These are phyloP conservation scores for Hyalella azteca DNA, from an alignment of 2,888 invertebrate species.

Conservation along the genomic window DNA sequence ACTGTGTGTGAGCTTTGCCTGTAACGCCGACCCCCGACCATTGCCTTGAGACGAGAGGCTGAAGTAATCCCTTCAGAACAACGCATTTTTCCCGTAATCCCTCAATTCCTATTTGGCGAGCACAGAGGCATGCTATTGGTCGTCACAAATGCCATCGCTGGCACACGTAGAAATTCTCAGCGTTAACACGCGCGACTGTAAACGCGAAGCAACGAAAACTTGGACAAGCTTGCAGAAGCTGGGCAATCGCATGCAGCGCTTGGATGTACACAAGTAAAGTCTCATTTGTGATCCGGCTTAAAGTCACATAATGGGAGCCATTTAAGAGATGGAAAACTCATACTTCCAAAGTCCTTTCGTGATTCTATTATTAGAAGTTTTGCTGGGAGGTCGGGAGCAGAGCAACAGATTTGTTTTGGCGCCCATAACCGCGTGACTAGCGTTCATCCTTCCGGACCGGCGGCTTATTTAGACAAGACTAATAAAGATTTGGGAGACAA, in stretches of 20 bases:
- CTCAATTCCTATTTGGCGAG: conserved; percentile 43
- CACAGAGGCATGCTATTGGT: conserved; percentile 35
- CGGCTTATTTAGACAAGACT: conserved; percentile 26
- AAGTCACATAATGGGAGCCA: conserved; percentile 24
- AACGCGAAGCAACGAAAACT: neutral
- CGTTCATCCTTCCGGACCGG: conserved; percentile 19
- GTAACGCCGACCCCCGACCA: neutral
- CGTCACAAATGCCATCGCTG: conserved; percentile 37
- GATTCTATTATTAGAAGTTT: conserved; percentile 36
- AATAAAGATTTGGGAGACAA: conserved; percentile 36
- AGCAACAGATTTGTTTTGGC: conserved; percentile 16
- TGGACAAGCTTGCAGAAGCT: neutral
- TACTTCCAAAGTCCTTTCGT: neutral
- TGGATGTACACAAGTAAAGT: neutral
- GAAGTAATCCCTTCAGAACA: conserved; percentile 29
- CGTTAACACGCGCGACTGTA: conserved; percentile 23
- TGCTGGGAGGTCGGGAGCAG: neutral
- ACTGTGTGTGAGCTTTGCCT: neutral
- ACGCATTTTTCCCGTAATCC: conserved; percentile 42
- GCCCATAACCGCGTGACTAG: neutral
- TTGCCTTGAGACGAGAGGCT: conserved; percentile 12
- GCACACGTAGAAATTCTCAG: neutral
- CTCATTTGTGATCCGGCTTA: conserved; percentile 4
- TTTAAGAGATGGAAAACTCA: conserved; percentile 32
- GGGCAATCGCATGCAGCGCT: neutral